phyloP scores from a whole-genome alignment of 2,888 invertebrate species.

The Phengaris arion region DNA sequence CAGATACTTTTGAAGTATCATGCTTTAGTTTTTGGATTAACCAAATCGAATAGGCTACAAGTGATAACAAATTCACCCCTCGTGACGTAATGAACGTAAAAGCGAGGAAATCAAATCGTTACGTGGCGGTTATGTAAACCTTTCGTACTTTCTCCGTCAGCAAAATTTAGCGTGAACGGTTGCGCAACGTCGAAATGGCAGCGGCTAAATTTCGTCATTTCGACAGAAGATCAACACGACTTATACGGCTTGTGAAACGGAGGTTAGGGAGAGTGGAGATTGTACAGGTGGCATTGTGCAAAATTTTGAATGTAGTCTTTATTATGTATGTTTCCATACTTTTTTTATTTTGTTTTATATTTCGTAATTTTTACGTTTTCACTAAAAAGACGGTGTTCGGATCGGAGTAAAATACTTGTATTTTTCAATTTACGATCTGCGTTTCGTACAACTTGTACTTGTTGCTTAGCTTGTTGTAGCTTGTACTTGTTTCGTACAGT shows the following conservation, averaged over 20 bases:
- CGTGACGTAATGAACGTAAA: slow-evolving; percentile 73
- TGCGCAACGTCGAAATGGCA: slow-evolving; percentile 75
- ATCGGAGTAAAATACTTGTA: too few species aligned
- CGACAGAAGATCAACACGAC: slow-evolving; percentile 64
- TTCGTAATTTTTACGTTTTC: neutral
- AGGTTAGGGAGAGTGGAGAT: slow-evolving; percentile 30
- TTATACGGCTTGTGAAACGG: slow-evolving; percentile 60
- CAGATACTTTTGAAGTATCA: too few species aligned
- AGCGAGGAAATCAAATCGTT: slow-evolving; percentile 78
- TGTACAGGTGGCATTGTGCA: slow-evolving; percentile 23
- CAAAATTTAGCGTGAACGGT: slow-evolving; percentile 76
- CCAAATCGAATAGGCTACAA: neutral
- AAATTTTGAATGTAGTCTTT: neutral
- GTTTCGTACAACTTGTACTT: too few species aligned
- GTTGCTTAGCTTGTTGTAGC: too few species aligned
- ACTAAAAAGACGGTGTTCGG: too few species aligned
- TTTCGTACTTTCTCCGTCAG: slow-evolving; percentile 80
- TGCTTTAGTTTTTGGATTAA: too few species aligned
- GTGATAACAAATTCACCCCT: slow-evolving; percentile 39
- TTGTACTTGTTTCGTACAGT: too few species aligned
- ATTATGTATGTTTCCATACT: neutral
- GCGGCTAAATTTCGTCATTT: slow-evolving; percentile 77
- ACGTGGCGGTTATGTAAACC: slow-evolving; percentile 74
- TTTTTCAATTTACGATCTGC: too few species aligned
- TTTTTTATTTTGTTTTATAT: neutral